phyloP scores from a whole-genome alignment of 2,113 vertebrate species.

The Eretmochelys imbricata region DNA sequence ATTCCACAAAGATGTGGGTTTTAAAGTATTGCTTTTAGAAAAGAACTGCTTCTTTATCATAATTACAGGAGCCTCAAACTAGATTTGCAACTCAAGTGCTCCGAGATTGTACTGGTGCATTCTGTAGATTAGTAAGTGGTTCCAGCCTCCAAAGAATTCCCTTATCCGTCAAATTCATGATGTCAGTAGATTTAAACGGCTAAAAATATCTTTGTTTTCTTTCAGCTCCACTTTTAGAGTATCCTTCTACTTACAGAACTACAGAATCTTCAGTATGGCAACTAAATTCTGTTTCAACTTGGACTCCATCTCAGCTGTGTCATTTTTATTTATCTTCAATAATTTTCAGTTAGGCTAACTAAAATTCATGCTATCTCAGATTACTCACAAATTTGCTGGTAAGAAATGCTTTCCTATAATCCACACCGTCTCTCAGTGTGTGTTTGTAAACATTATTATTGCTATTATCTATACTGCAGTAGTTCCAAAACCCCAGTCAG shows the following conservation, averaged over 20 bases:
- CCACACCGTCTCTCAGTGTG: neutral
- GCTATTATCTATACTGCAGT: neutral
- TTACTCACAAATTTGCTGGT: neutral
- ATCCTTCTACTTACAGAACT: neutral
- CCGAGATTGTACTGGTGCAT: neutral
- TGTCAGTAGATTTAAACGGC: neutral
- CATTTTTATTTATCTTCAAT: neutral
- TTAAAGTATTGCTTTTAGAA: neutral
- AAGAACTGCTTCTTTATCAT: neutral
- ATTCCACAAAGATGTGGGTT: neutral
- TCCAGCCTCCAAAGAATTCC: neutral
- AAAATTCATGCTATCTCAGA: neutral
- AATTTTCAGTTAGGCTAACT: neutral
- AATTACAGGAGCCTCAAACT: neutral
- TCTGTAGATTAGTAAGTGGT: neutral
- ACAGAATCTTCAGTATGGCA: neutral
- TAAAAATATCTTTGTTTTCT: neutral
- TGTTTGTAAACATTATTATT: neutral
- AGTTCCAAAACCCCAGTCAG: neutral
- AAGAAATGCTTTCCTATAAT: neutral
- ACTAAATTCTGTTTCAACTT: neutral
- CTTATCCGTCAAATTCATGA: neutral
- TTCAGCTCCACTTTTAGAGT: neutral
- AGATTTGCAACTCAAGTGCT: neutral
- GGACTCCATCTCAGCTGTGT: no score